Conservation (phyloP, 2,888 invertebrate species). For the Psococerastis gibbosa region DNA sequence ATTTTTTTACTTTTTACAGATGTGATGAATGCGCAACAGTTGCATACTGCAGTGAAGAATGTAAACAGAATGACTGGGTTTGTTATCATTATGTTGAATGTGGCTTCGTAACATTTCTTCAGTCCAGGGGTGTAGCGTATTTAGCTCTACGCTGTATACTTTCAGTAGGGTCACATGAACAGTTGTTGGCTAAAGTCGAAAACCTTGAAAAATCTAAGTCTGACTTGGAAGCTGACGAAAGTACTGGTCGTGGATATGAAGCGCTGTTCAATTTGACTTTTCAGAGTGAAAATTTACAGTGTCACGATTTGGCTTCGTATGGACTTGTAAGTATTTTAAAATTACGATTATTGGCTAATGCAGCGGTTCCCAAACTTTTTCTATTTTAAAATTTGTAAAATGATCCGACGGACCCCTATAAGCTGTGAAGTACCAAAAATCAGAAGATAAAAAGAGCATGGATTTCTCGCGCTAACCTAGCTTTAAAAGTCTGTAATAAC, state of each 20-base stretch:
- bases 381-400: no score
- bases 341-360: no score
- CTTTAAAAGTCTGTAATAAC: no score
- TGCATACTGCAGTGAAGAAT: conserved; percentile 46
- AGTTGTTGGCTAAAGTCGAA: conserved; percentile 16
- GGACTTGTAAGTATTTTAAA: conserved; percentile 43
- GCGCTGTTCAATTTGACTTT: conserved; percentile 51
- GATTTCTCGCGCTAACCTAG: no score
- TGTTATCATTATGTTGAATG: conserved; percentile 56
- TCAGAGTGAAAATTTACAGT: conserved; percentile 46
- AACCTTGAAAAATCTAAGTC: conserved; percentile 27
- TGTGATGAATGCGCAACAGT: conserved; percentile 45
- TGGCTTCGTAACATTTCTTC: conserved; percentile 39
- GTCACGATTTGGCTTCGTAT: conserved; percentile 48
- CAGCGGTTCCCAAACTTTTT: no score
- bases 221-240: conserved; percentile 15
- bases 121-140: conserved; percentile 57
- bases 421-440: no score
- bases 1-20: conserved; percentile 27
- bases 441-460: no score
- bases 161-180: conserved; percentile 23
- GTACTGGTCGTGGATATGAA: conserved; percentile 27
- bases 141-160: conserved; percentile 52
- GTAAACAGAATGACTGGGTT: conserved; percentile 34
- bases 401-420: no score